Base-by-base conservation (phyloP, 2,888 invertebrate species). In the Adelphocoris suturalis region DNA sequence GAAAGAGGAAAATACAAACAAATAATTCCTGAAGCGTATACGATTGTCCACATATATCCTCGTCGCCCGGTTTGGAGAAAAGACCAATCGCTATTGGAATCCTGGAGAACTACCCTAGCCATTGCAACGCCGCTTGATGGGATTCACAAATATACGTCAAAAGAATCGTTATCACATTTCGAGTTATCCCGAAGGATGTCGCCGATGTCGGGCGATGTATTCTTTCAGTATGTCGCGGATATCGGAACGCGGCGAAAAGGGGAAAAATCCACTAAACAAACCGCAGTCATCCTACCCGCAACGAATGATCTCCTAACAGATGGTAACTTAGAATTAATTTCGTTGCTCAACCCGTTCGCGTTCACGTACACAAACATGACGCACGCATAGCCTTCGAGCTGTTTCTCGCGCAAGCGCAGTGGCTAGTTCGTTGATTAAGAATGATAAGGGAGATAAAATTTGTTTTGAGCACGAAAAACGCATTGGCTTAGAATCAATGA, bases 1-100 rank as follows among this genome's bases (percentile, higher is more conserved):
- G 99, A 99, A 89, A 99, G 95, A 14, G 96, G 95, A 93, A 98
- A 98, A 94, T 99, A 99, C 81, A 97, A 94, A 3, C 96, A 93
- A 91, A 99, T 96, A 80, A 98, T 90, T 37, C 85, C 90, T 13
- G 90, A 82, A 13, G 91, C 90, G 68, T 90, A 84, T 28, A 91
- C 55, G 52, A 91, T 81, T 55, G 89, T 89, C 68, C 86, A 90
- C n/a, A 76, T 23, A 88, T 78, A 88, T 28, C 88, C 88, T 13
- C 55, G 48, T 37, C 86, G 85, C 86, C 89, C 85, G 1, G 47
- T 47, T 13, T 82, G 87, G 27, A 90, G 52, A 28, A 90, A 86
- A 48, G 75, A 81, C 86, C 89, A 90, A 47, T 90, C 90, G 81
- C 81, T 90, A 86, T 84, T 89, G 27, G 80, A 55, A 86, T 91